Evolutionary conservation across 1,140 invertebrate genomes (phyloP).

Genomic region (Rhagoletis zephyria): DNA sequence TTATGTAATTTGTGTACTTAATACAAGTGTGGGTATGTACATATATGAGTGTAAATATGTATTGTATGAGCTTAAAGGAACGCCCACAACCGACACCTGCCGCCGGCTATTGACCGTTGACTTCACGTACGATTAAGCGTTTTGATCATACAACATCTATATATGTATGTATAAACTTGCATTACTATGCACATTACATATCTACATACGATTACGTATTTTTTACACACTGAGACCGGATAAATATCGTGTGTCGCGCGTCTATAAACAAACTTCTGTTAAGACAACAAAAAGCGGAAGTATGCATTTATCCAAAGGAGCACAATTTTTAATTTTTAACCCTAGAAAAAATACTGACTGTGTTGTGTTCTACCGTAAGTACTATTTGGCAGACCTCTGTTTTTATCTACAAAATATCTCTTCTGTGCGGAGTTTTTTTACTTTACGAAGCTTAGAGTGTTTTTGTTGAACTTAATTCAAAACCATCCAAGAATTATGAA

Average conservation of each 20-base stretch:
- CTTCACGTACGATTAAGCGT: conserved; percentile 12
- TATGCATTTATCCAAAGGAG: background rate
- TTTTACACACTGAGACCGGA: background rate
- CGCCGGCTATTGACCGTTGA: conserved; percentile 28
- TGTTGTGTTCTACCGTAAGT: too few relatives aligned
- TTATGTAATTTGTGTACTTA: conserved; percentile 24
- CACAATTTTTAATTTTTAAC: too few relatives aligned
- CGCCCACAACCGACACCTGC: conserved; percentile 44
- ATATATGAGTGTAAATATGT: background rate
- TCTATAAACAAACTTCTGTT: conserved; percentile 1
- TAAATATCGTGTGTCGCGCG: background rate
- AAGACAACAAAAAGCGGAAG: conserved; percentile 9
- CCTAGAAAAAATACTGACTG: too few relatives aligned
- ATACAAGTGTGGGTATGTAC: background rate
- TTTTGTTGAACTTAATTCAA: too few relatives aligned
- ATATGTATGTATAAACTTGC: background rate
- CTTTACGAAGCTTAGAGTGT: too few relatives aligned
- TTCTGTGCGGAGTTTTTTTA: too few relatives aligned
- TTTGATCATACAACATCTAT: conserved; percentile 37
- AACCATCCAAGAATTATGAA: too few relatives aligned
- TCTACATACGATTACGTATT: too few relatives aligned
- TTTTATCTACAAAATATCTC: too few relatives aligned
- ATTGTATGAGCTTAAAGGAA: conserved; percentile 8
- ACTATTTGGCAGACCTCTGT: too few relatives aligned
- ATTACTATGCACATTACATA: background rate